Evolutionary conservation across 2,797 vertebrate genomes (phyloP), one percentile per base, ranked within the genome.

Genomic region (Threskiornis aethiopicus): DNA sequence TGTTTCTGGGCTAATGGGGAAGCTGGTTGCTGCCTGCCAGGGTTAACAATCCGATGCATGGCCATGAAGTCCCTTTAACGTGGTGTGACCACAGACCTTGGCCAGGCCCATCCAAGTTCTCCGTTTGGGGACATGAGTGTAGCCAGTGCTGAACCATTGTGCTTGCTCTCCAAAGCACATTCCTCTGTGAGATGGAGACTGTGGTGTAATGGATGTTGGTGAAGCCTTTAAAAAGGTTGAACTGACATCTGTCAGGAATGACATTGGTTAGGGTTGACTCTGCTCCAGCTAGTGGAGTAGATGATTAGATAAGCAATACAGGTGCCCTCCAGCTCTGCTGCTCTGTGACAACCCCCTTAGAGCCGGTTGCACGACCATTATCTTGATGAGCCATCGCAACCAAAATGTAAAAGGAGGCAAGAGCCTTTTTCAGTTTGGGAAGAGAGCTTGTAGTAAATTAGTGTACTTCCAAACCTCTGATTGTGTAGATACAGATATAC

Each of bases 201-300:
- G 47, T 58, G 55, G 55, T 2, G 1, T 33, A 35, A 70, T 8
- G 16, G 26, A 24, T 59, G 31, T 13, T 64, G 47, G 83, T 5
- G 20, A 83, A 80, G n/a, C 57, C 72, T 86, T 76, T 54, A 16
- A 16, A 67, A 82, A 91, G 37, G 46, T 12, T 72, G 46, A 58
- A 57, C 33, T 69, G 77, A 67, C 29, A 61, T 66, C 80, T 89
- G 25, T 42, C 62, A 71, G 70, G 70, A 69, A 19, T 29, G 25
- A 55, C 0, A 0, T 4, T 49, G 62, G 61, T 62, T 49, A 39
- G 0, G 0, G 25, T 14, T 65, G 49, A 61, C 29, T 47, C 65
- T 35, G 54, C n/a, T 81, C 31, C 44, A 64, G 65, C 57, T 31
- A 75, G 41, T 4, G 0, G 57, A 65, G 44, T n/a, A 37, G 65